Conservation (phyloP, 2,797 vertebrate genomes). For the Micromesistius poutassou region DNA sequence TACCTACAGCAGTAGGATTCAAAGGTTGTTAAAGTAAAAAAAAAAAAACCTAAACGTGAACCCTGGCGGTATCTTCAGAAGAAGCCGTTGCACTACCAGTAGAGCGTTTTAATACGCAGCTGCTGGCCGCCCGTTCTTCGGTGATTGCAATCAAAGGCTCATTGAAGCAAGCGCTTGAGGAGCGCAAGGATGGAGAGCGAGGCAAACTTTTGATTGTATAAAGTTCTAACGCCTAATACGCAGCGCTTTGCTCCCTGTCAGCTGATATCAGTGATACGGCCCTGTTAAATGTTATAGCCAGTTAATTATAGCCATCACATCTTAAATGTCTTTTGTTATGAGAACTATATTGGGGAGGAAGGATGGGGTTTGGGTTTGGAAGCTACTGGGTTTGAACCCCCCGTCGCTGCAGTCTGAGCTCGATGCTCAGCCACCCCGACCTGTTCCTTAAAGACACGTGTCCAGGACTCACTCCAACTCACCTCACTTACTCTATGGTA, state of each 20-base stretch:
- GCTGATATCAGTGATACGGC: neutral
- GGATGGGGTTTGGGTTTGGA: too few species aligned
- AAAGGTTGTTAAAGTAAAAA: neutral
- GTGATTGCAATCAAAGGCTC: slow-evolving; percentile 6
- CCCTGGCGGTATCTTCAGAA: neutral
- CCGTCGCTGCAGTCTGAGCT: neutral
- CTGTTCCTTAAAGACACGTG: neutral
- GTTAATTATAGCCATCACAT: neutral
- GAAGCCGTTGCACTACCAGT: neutral
- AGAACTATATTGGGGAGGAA: neutral
- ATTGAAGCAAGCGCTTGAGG: neutral
- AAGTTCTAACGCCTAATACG: neutral
- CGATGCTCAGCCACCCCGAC: neutral
- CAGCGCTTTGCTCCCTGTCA: neutral
- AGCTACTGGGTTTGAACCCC: neutral
- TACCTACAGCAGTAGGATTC: neutral
- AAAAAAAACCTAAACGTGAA: neutral
- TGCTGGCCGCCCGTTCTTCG: neutral
- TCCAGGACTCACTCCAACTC: neutral
- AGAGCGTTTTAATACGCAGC: neutral
- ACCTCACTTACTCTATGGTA: neutral
- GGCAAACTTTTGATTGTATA: neutral
- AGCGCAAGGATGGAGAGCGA: neutral
- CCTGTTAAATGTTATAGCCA: neutral
- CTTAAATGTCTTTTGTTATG: neutral